Base-by-base conservation (phyloP, 2,113 vertebrate species). In the Baryphthengus martii region DNA sequence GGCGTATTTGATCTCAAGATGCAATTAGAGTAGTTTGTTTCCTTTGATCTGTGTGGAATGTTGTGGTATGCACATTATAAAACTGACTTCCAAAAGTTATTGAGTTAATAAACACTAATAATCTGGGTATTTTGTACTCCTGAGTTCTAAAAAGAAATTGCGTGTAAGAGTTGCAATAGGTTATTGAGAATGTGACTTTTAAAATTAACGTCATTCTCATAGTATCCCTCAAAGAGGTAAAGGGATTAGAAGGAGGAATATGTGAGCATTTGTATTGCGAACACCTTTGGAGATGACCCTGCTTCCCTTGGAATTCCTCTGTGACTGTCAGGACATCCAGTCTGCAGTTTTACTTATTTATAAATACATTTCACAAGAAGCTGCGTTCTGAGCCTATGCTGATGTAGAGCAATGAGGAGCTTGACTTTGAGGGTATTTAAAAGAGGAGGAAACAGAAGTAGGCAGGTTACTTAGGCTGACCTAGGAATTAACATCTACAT, bases 31-130 rank as follows among this genome's bases (percentile, higher is more conserved):
- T 37, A 29, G 74, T 63, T 76, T 90, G 67, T 68, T 95, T 90
- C 40, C 85, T 93, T 97, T 97, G 94, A 95, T 96, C 89, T 96
- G 28, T 53, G 50, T 94, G 93, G 93, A 96, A 97, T 95, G 87
- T 35, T 88, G 66, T n/a, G 72, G 66, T 89, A 89, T 67, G 44
- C 80, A 82, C 25, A 7, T 91, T 92, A 85, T 97, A 94, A 96
- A 95, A 95, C 65, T 45, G 77, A 85, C 52, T 85, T 94, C 84
- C 53, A 78, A 68, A 85, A 95, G 62, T 87, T 89, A 95, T 52
- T 92, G 84, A 24, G 44, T 68, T 82, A 95, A 85, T 95, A 95
- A 95, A 96, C 87, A 52, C 80, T 85, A 95, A 89, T 87, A 92
- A 94, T 56, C 39, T 3, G 7, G 49, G 56, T 85, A 56, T 52